Base-by-base conservation (phyloP, 2,888 invertebrate species). In the Pegoplata infirma region DNA sequence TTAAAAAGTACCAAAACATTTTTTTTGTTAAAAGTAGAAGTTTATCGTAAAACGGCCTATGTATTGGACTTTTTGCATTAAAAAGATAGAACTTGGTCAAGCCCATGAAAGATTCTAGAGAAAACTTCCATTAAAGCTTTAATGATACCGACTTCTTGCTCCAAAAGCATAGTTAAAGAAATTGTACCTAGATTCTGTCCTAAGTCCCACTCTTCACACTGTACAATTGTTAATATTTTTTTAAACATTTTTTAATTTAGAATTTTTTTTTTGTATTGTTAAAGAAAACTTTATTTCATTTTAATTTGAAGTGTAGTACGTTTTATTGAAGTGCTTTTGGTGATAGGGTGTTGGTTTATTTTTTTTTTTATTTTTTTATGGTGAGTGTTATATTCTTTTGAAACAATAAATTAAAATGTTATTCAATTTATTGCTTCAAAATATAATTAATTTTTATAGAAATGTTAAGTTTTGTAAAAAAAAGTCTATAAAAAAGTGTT, bases 371-470 rank as follows among this genome's bases (percentile, higher is more conserved):
- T 73, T n/a, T n/a, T 64, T 56, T 5, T 47, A 21, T 46, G 49
- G 63, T 72, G 58, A 51, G 58, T 73, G 68, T 68, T 59, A 49
- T 69, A 16, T 3, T 23, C 55, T 61, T 58, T 5, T 14, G 51
- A 56, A 58, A 63, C 32, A 68, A 68, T 68, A 77, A 71, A 71
- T 82, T 59, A 55, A 63, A 61, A 25, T 46, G 10, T 4, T 1
- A 14, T 56, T 83, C 82, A 82, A 81, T 80, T 84, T 84, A 81
- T 85, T 82, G 81, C 82, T 61, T 71, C 64, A 49, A 68, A 67
- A 61, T n/a, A 16, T 58, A 19, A 69, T 12, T 55, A 46, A 14
- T 10, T 46, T 25, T 59, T 51, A 8, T 17, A 66, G 28, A 21
- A 25, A 36, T 66, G 44, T 59, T 53, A 19, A 23, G 19, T 46